Evolutionary conservation across 2,797 vertebrate species (phyloP), one percentile per base, ranked within the genome.

Genomic region (Steatocranus sp.): DNA sequence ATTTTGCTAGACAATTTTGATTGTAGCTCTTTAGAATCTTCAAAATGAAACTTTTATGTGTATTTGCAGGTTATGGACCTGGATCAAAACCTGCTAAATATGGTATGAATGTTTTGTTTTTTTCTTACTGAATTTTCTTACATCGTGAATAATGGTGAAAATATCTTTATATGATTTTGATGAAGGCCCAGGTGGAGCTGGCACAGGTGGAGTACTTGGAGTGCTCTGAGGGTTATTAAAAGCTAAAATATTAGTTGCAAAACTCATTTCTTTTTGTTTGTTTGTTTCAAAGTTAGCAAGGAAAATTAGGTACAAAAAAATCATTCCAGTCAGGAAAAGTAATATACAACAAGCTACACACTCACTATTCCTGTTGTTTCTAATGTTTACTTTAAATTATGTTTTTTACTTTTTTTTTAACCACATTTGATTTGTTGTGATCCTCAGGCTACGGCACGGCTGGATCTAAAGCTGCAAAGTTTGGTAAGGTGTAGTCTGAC

Each of bases 391-490:
- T n/a, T 63, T 17, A 56, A 38, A 73, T 27, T 1, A 17, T 6
- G 30, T 11, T 53, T 34, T 61, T 61, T 34, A 2, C 11, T 10
- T 10, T 48, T 11, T 77, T 51, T 70, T 70, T 43, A 27, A 30
- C 5, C 4, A 34, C 2, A 2, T 83, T 25, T 53, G 49, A 27
- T 81, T 76, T 82, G n/a, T 83, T 90, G 38, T 81, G 32, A 70
- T 78, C 53, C 20, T 56, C 63, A 94, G 92, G 89, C 11, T 90
- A 84, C 3, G 93, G 90, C 10, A 94, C 88, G 20, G 84, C 94
- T 81, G 96, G 94, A 91, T 96, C 94, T 84, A 97, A 97, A 89
- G 94, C 95, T 88, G 93, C 96, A 30, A 97, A 97, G 91, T 97
- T 96, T 0, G 95, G 96, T 96, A 94, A 6, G 92, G 32, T 79